Conservation (phyloP, 2,888 invertebrate genomes). For the Anoplius nigerrimus region DNA sequence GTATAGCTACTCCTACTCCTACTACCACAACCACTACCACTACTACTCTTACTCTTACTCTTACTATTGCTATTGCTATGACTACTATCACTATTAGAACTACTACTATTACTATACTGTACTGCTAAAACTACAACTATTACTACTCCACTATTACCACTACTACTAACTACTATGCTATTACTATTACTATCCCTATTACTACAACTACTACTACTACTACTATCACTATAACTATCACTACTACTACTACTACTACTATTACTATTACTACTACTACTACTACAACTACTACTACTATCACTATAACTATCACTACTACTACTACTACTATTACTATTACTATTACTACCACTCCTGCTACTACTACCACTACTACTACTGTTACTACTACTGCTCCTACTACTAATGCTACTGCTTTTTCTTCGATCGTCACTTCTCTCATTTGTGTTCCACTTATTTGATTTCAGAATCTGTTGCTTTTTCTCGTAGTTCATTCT, state of each 20-base stretch:
- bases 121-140: slow-evolving; percentile 41
- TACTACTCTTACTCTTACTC: slow-evolving; percentile 27
- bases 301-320: slow-evolving; percentile 30
- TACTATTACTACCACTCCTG: slow-evolving; percentile 39
- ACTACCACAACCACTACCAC: slow-evolving; percentile 31
- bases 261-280: slow-evolving; percentile 31
- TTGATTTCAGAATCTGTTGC: neutral
- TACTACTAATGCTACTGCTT: slow-evolving; percentile 11
- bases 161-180: slow-evolving; percentile 17
- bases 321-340: slow-evolving; percentile 35
- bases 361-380: slow-evolving; percentile 28
- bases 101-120: slow-evolving; percentile 39
- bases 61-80: slow-evolving; percentile 42
- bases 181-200: slow-evolving; percentile 16
- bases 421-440: neutral
- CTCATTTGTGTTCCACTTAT: slow-evolving; percentile 21
- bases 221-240: slow-evolving; percentile 46
- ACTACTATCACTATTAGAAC: slow-evolving; percentile 22
- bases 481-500: neutral
- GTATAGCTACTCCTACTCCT: slow-evolving; percentile 34
- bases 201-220: slow-evolving; percentile 28
- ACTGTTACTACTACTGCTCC: slow-evolving; percentile 24
- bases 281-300: slow-evolving; percentile 37
- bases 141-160: slow-evolving; percentile 25
- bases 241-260: slow-evolving; percentile 38